Evolutionary conservation across 37 sponge, comb jelly and placozoan genomes (phyloP), one percentile per base, ranked within the genome.

Genomic region (Ianthella basta): DNA sequence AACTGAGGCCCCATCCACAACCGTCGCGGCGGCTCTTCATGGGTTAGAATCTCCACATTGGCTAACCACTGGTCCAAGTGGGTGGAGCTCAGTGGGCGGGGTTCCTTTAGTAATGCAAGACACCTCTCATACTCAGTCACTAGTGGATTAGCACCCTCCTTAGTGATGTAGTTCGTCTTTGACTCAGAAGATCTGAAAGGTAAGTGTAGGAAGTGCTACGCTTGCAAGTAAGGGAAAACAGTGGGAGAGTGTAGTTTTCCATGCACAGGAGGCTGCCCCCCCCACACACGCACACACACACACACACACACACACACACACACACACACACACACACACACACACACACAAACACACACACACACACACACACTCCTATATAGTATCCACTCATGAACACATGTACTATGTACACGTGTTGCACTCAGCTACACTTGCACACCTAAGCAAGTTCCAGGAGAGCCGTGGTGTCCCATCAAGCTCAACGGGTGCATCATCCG

Each of bases 1-100:
- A 98, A 98, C 93, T 98, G 98, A 6, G 98, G 98, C 59, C 98
- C 98, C 98, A 98, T 98, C 98, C 98, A 98, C 8, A 98, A 91
- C 3, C 98, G 81, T 15, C 98, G 60, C 69, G 87, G 89, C 8
- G 98, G 98, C 25, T 96, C 88, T 37, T 90, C 93, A 65, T 98
- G 88, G 0, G 98, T 96, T 59, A 89, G 86, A 20, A 96, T 84
- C 78, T 98, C 98, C 44, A 98, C 94, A 40, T 96, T 83, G 24
- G 96, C 85, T 30, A 98, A 80, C 98, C 98, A 98, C 50, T 89
- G 38, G 16, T 75, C 78, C 37, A 44, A 36, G 64, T 4, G 14
- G 64, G 64, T 10, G 4, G 64, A 61, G 50, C 50, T 44, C 8
- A 8, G 50, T 44, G 50, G 50, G 50, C 50, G 50, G 3, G 50